Percentiles rank a stretch among this genome's conserved stretches.
phyloP scores from a whole-genome alignment of 2,888 invertebrate genomes.

The Chrysina gloriosa region DNA sequence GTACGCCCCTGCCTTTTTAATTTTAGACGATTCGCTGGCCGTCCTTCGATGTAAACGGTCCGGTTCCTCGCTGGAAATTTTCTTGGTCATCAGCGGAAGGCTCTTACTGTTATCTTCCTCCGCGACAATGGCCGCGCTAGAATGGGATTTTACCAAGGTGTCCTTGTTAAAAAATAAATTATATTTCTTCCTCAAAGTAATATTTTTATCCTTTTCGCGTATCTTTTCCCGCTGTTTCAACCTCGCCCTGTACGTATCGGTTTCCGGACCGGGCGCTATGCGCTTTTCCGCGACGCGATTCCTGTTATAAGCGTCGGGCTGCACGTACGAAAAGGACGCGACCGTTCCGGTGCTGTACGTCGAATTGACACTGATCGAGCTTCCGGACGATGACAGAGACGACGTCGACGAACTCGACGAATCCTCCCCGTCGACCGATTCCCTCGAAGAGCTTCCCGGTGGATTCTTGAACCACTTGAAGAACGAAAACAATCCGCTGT shows the following conservation, averaged over 20 bases:
- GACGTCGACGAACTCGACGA: constrained; percentile 51
- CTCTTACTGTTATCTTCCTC: constrained; percentile 60
- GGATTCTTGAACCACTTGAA: constrained; percentile 80
- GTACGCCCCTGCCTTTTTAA: constrained; percentile 69
- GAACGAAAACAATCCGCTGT: constrained; percentile 71
- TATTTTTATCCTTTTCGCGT: constrained; percentile 70
- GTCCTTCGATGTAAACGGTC: constrained; percentile 69
- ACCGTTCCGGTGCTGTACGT: constrained; percentile 79
- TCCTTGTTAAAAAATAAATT: constrained; percentile 67
- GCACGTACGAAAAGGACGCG: constrained; percentile 77
- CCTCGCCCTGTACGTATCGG: constrained; percentile 73
- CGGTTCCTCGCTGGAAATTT: constrained; percentile 51
- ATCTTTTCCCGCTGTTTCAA: constrained; percentile 71
- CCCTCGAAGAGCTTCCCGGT: constrained; percentile 59
- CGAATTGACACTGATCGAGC: constrained; percentile 74
- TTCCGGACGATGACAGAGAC: constrained; percentile 60
- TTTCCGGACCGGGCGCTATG: constrained; percentile 70
- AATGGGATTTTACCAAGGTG: constrained; percentile 51
- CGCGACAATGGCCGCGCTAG: constrained; percentile 47
- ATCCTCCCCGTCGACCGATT: constrained; percentile 58
- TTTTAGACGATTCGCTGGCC: constrained; percentile 72
- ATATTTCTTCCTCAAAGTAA: constrained; percentile 76
- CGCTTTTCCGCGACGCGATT: constrained; percentile 62
- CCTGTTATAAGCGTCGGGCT: constrained; percentile 67
- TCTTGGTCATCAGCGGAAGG: constrained; percentile 63